A percentile compares a stretch with the other conserved stretches of the same genome.
Conservation (phyloP, 2,113 vertebrate species). For the Brachyistius frenatus region DNA sequence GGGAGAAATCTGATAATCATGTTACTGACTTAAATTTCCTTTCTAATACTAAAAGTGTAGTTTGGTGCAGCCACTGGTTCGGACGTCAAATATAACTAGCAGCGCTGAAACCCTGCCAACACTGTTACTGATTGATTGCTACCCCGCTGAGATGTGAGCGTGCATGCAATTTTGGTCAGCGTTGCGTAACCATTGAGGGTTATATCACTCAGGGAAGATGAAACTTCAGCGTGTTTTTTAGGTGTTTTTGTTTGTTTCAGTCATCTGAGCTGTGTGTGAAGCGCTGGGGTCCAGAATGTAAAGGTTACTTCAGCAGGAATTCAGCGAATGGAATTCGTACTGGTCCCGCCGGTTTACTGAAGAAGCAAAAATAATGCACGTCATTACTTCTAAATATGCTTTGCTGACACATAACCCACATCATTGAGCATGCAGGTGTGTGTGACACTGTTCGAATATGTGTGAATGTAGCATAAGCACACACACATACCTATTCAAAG, state of each 20-base stretch:
- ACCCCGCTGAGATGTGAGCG: background rate
- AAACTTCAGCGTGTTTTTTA: too few relatives aligned
- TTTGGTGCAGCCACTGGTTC: background rate
- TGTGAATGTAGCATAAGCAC: background rate
- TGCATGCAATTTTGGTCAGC: background rate
- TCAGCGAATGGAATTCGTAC: constrained; percentile 20
- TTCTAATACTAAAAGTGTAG: too few relatives aligned
- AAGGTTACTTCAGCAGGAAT: background rate
- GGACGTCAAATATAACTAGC: background rate
- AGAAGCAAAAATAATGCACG: background rate
- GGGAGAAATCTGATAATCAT: background rate
- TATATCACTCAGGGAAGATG: background rate
- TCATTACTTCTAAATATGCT: constrained; percentile 15
- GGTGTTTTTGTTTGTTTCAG: background rate
- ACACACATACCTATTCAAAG: background rate
- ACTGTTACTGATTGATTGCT: background rate
- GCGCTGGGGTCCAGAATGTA: too few relatives aligned
- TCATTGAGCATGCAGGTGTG: background rate
- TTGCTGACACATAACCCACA: background rate
- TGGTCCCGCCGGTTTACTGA: constrained; percentile 38
- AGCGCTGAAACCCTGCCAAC: too few relatives aligned
- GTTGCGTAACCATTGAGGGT: background rate
- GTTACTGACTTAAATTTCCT: background rate
- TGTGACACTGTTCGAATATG: background rate
- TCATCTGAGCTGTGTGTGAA: background rate